Conservation (phyloP, 2,113 vertebrate genomes). For the Phainopepla nitens region DNA sequence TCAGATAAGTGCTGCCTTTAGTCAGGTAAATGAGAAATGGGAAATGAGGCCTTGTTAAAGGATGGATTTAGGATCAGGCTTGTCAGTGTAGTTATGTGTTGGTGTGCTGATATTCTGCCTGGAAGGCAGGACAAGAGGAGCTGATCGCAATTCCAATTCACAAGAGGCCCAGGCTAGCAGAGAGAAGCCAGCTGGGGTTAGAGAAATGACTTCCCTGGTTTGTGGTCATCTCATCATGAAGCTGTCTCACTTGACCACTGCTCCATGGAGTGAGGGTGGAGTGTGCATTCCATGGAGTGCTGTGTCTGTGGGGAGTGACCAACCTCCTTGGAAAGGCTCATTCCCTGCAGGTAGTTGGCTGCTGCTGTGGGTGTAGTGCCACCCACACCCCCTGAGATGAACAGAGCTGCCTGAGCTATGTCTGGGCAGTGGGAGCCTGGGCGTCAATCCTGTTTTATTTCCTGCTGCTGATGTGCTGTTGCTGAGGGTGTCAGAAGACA, state of each 20-base stretch:
- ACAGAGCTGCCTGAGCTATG: background rate
- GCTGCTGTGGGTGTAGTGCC: background rate
- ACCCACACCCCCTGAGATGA: background rate
- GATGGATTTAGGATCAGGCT: background rate
- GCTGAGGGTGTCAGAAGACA: background rate
- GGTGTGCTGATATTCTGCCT: background rate
- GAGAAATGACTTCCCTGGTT: background rate
- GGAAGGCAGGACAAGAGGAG: background rate
- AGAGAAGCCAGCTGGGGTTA: background rate
- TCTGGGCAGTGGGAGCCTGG: background rate
- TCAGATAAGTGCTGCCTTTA: background rate
- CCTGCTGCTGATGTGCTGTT: background rate
- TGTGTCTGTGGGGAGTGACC: background rate
- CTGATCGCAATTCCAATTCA: background rate
- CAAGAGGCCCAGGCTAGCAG: background rate
- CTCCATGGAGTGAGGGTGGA: background rate
- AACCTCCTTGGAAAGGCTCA: background rate
- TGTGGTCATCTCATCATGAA: background rate
- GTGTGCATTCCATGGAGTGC: background rate
- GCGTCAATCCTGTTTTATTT: background rate
- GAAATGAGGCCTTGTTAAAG: background rate
- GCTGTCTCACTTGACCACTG: background rate
- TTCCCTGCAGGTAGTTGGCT: background rate
- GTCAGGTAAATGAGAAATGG: background rate
- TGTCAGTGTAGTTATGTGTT: background rate